Percentiles rank a stretch among this genome's conserved stretches.
phyloP scores from a whole-genome alignment of 2,113 vertebrate species.

The Vidua macroura region DNA sequence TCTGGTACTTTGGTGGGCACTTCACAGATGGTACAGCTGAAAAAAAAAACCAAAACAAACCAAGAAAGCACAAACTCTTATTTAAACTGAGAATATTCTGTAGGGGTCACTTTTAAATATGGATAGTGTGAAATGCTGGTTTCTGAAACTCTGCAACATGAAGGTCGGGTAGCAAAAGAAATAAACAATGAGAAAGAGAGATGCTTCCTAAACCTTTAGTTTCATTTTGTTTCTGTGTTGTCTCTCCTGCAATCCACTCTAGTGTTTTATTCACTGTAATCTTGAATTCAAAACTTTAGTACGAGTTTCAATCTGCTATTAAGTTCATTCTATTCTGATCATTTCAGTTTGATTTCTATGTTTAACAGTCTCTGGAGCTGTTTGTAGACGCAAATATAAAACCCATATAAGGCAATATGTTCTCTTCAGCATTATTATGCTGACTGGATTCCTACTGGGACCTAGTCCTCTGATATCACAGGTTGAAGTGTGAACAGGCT shows the following conservation, averaged over 20 bases:
- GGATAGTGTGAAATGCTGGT: not conserved
- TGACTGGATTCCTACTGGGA: not conserved
- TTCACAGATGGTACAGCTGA: not conserved
- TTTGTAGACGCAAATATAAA: conserved; percentile 1
- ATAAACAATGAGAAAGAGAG: not conserved
- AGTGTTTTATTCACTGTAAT: not conserved
- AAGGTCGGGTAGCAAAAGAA: not conserved
- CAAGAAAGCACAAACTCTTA: not conserved
- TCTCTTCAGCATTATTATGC: not conserved
- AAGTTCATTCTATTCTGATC: not conserved
- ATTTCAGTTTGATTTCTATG: conserved; percentile 3
- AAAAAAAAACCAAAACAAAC: not conserved
- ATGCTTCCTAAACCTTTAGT: conserved; percentile 1
- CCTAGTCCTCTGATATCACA: not conserved
- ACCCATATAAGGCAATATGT: not conserved
- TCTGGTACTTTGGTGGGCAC: not conserved
- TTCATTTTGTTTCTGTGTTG: not conserved
- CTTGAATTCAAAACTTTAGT: not conserved
- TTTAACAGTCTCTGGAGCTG: not conserved
- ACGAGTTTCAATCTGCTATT: not conserved
- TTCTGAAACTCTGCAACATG: not conserved
- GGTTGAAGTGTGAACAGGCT: not conserved
- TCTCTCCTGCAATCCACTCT: not conserved
- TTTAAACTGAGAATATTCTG: not conserved
- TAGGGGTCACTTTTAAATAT: not conserved